Evolutionary conservation across 2,888 invertebrate species (phyloP).

Genomic region (Hemicrepidius hirtus): DNA sequence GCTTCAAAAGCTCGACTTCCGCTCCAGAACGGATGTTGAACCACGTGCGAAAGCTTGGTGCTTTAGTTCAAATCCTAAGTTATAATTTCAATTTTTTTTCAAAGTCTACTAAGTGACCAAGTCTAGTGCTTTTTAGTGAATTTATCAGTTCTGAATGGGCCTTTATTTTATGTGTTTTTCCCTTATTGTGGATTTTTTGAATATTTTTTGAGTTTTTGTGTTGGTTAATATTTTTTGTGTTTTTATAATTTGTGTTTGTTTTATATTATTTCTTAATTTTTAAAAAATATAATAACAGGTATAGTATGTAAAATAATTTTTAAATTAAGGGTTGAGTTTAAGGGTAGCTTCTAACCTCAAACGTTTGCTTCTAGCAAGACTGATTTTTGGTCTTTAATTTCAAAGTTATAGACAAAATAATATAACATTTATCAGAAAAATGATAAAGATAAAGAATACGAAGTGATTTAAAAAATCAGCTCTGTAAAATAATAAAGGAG

Average conservation of each 20-base stretch:
- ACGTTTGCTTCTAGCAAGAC: neutral
- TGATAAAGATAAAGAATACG: neutral
- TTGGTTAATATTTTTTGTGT: constrained; percentile 4
- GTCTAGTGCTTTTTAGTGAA: constrained; percentile 34
- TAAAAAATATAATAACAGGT: constrained; percentile 22
- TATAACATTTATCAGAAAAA: neutral
- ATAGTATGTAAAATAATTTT: constrained; percentile 30
- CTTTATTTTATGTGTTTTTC: constrained; percentile 43
- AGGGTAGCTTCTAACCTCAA: constrained; percentile 41
- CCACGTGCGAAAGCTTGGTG: constrained; percentile 46
- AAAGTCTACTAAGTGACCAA: constrained; percentile 5
- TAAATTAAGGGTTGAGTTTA: neutral
- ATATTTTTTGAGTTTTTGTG: constrained; percentile 16
- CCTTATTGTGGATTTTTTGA: no score
- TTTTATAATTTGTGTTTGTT: constrained; percentile 18
- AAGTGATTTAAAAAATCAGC: constrained; percentile 7
- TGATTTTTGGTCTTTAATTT: constrained; percentile 1
- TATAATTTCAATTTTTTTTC: constrained; percentile 26
- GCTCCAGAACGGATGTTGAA: constrained; percentile 45
- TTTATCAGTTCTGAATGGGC: constrained; percentile 41
- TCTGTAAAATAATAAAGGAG: neutral
- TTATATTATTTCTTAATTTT: constrained; percentile 1
- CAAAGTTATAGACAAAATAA: constrained; percentile 1
- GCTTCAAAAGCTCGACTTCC: constrained; percentile 48
- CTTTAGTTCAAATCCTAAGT: constrained; percentile 27